These are phyloP conservation scores for Piprites chloris DNA, from an alignment of 2,113 vertebrate genomes.

Conservation along the genomic window DNA sequence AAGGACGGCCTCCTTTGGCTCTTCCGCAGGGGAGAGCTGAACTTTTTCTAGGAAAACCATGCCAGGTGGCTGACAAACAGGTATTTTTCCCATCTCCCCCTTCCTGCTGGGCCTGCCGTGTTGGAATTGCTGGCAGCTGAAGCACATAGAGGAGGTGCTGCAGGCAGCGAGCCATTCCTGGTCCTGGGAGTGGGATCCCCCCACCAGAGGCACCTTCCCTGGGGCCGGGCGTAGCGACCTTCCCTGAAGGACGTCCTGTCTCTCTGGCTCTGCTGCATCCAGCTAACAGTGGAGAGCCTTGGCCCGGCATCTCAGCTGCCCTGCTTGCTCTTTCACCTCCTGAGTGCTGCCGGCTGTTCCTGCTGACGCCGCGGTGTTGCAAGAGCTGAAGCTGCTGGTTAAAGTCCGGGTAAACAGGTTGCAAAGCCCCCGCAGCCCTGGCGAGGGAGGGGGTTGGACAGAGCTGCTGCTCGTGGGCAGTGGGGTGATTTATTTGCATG, in stretches of 20 bases:
- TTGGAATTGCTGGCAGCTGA: neutral
- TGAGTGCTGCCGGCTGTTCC: neutral
- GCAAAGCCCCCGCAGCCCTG: neutral
- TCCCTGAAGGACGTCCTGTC: neutral
- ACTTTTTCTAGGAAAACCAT: neutral
- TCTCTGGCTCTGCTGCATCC: neutral
- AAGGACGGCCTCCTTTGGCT: neutral
- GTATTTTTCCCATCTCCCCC: neutral
- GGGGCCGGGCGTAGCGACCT: neutral
- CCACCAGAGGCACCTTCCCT: neutral
- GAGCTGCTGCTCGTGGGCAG: neutral
- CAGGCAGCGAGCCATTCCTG: neutral
- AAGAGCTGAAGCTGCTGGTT: constrained; percentile 24
- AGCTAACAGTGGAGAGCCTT: neutral
- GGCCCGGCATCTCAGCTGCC: neutral
- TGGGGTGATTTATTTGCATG: neutral
- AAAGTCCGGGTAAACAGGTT: constrained; percentile 60
- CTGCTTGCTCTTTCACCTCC: neutral
- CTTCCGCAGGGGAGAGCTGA: fast-evolving
- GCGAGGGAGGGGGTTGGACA: neutral
- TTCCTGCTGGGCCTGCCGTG: fast-evolving
- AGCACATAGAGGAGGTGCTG: neutral
- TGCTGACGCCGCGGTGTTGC: neutral
- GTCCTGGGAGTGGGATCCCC: neutral
- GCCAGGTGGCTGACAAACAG: neutral